Evolutionary conservation across 2,113 vertebrate species (phyloP), one percentile per base, ranked within the genome.

Genomic region (Cyprinus carpio): DNA sequence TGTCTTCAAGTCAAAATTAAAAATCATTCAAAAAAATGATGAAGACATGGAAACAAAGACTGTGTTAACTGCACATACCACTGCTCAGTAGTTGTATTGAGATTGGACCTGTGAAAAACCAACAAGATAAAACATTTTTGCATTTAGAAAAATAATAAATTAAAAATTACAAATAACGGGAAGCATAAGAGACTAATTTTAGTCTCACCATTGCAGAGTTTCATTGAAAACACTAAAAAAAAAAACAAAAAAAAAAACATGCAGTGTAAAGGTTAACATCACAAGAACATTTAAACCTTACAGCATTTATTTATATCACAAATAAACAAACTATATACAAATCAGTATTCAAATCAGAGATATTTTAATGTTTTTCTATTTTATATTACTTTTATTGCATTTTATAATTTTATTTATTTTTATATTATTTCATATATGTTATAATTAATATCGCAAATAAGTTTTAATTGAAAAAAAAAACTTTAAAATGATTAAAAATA

Each of bases 61-160:
- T 6, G n/a, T 2, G 82, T 27, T 84, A 16, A 75, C 23, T 9
- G 20, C 0, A 83, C 96, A 95, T 91, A 98, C 97, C 97, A 98
- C 91, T 93, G 89, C 84, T 91, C 65, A 93, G 92, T 75, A 91
- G 96, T 98, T 91, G 91, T 90, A 56, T 97, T 99, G 93, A 94
- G 94, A 91, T 92, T 87, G 88, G 90, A 87, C 94, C 94, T 95
- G 65, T 20, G 43, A 64, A 60, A 90, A 65, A 80, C 23, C 18
- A 84, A 43, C 2, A 74, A 71, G 0, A 87, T 18, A 18, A 69
- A 34, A 31, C 2, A 54, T 49, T 85, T 54, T 8, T 20, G 29
- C 13, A 31, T 16, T 58, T 62, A 3, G 4, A 20, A 76, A 83
- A 40, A 69, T 15, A 51, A 49, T 34, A 29, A 34, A 25, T 27